Base-by-base conservation (phyloP, 2,888 invertebrate genomes). In the Spodoptera littoralis region DNA sequence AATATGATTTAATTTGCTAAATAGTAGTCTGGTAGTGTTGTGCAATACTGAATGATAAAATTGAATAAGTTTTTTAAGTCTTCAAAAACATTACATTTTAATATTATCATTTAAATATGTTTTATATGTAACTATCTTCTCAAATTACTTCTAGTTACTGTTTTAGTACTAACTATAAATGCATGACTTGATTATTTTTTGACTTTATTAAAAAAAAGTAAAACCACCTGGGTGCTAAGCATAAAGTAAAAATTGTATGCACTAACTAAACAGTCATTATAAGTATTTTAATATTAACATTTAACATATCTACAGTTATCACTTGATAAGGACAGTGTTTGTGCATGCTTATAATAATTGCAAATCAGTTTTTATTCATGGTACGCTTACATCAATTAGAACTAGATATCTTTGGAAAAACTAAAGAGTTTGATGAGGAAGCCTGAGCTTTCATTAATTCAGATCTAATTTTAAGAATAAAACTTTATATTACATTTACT, bases 331-430 rank as follows among this genome's bases (percentile, higher is more conserved):
- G 61, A 67, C 70, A 67, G 52, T 50, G 55, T 65, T 77, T 77
- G 80, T 70, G 77, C 80, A 52, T 46, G 44, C 54, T 60, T 48
- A 43, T 18, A 45, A 67, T 47, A 49, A 67, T 41, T 45, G 24
- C 30, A 59, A 42, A 43, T 49, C 53, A 50, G 50, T 60, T 55
- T 58, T 18, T 55, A 50, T 49, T 58, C 13, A 58, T 36, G 11
- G 18, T 13, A 58, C 53, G n/a, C 18, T 11, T 46, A 60, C 41
- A 60, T 52, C 47, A 61, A 62, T 45, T 60, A 63, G 55, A 72
- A 63, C 43, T 59, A 57, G 11, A 49, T 4, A 60, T 76, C 74
- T 74, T 74, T 74, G 74, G 74, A 77, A 54, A 54, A 48, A 60
- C 18, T 46, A 51, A 18, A 43, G 49, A 48, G 42, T 56, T 49